A percentile compares a stretch with the other conserved stretches of the same genome.
phyloP scores from a whole-genome alignment of 2,888 invertebrate genomes.

The Cephus sareptanus region DNA sequence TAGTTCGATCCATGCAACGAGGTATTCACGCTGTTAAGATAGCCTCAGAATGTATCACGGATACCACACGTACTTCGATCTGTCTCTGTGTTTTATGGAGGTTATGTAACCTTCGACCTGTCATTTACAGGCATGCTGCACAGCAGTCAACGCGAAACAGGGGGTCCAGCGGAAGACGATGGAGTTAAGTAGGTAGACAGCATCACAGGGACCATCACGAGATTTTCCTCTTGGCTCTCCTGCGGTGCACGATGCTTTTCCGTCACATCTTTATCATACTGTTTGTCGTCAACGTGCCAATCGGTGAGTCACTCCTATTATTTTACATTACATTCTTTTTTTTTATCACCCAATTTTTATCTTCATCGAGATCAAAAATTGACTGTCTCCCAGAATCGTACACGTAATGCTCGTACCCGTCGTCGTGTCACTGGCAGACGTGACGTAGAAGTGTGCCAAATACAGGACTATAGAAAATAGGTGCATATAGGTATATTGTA shows the following conservation, averaged over 20 bases:
- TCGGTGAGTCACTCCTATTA: constrained; percentile 48
- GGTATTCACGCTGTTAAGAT: too few species aligned
- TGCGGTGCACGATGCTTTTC: constrained; percentile 57
- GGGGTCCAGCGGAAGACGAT: constrained; percentile 48
- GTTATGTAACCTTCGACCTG: background rate
- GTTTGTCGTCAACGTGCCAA: constrained; percentile 60
- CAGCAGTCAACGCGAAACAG: constrained; percentile 44
- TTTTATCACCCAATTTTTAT: background rate
- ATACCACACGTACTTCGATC: too few species aligned
- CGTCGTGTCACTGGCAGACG: background rate
- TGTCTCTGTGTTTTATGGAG: too few species aligned
- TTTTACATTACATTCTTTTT: constrained; percentile 9
- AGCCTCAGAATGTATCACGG: too few species aligned
- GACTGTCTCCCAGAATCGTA: background rate
- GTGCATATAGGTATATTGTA: background rate
- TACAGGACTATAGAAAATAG: constrained; percentile 1
- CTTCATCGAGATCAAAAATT: background rate
- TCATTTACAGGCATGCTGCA: constrained; percentile 48
- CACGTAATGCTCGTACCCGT: too few species aligned
- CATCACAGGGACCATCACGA: constrained; percentile 38
- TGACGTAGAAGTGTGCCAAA: background rate
- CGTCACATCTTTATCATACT: constrained; percentile 53
- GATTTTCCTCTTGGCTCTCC: constrained; percentile 37
- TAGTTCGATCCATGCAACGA: too few species aligned
- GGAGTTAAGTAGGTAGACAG: constrained; percentile 53